Evolutionary conservation across 2,113 vertebrate genomes (phyloP).

Genomic region (Oxyruncus cristatus): DNA sequence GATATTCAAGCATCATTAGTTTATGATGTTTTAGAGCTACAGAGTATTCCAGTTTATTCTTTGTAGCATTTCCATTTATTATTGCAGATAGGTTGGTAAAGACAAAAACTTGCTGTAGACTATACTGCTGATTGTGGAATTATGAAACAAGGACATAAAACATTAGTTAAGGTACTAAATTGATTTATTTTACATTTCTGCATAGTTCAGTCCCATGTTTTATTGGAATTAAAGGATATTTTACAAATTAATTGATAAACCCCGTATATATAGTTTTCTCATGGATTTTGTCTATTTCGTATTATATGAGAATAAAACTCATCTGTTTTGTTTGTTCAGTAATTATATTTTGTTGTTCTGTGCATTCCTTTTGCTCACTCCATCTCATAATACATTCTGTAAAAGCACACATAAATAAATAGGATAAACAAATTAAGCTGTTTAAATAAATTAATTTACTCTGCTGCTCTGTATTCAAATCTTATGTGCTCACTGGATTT

Average conservation of each 20-base stretch:
- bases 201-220: constrained; percentile 26
- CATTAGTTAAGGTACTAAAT: constrained; percentile 59
- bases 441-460: constrained; percentile 82
- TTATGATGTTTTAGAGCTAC: constrained; percentile 46
- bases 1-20: constrained; percentile 36
- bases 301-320: constrained; percentile 69
- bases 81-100: constrained; percentile 57
- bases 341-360: constrained; percentile 71
- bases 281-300: constrained; percentile 45
- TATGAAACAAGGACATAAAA: constrained; percentile 55
- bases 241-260: constrained; percentile 69
- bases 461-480: constrained; percentile 74
- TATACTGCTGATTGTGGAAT: constrained; percentile 59
- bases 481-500: constrained; percentile 75
- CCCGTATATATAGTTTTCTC: constrained; percentile 38
- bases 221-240: constrained; percentile 59
- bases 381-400: constrained; percentile 65
- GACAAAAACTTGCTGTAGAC: constrained; percentile 51
- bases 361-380: constrained; percentile 67
- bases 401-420: constrained; percentile 76
- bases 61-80: constrained; percentile 64
- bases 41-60: constrained; percentile 37
- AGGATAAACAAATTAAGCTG: constrained; percentile 82
- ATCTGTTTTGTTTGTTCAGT: constrained; percentile 77
- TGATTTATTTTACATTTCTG: constrained; percentile 51